Evolutionary conservation across 2,113 vertebrate species (phyloP).

Genomic region (Anarhynchus alexandrinus): DNA sequence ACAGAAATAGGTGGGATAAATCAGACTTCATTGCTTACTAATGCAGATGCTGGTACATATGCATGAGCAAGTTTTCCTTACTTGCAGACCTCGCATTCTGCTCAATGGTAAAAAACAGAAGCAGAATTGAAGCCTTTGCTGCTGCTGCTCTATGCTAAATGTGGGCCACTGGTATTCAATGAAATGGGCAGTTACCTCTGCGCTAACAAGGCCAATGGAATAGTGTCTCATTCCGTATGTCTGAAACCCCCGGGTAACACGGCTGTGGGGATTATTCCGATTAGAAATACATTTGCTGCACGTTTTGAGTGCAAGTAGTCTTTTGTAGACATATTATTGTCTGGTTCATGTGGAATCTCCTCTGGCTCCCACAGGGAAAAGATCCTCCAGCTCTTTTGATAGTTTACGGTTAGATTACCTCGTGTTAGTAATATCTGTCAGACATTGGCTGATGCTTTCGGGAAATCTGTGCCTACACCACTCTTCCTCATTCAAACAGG

Average conservation of each 20-base stretch:
- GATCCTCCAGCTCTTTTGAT: neutral
- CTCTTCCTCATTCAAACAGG: neutral
- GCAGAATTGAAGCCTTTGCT: neutral
- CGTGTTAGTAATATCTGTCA: neutral
- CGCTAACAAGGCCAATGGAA: neutral
- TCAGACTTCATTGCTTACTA: neutral
- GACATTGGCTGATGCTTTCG: neutral
- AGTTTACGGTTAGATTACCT: neutral
- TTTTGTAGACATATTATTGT: neutral
- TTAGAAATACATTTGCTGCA: neutral
- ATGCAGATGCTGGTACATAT: neutral
- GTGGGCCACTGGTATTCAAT: neutral
- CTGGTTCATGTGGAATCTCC: neutral
- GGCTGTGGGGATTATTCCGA: neutral
- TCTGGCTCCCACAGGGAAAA: neutral
- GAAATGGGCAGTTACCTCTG: neutral
- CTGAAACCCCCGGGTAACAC: neutral
- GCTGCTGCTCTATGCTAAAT: neutral
- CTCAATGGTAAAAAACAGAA: neutral
- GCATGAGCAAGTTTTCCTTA: neutral
- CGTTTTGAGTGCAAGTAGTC: neutral
- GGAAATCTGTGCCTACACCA: neutral
- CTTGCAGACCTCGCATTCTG: neutral
- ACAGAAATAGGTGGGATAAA: neutral
- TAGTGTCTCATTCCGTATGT: neutral